These are phyloP conservation scores for Stramonita haemastoma DNA, from an alignment of 2,888 invertebrate genomes.

Conservation along the genomic window DNA sequence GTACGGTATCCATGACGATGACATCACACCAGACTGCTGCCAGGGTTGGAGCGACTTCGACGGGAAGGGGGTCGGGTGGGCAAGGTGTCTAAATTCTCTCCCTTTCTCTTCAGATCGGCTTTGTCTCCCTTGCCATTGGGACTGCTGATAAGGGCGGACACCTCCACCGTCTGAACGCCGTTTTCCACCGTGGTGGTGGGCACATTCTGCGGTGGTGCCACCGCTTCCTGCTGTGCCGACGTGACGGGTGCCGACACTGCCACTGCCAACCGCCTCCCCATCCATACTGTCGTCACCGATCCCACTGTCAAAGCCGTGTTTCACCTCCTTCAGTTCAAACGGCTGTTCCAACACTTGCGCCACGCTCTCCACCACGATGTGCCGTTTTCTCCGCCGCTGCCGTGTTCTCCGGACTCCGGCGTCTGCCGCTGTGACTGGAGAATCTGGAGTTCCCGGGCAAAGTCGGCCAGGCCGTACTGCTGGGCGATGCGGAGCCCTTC, in stretches of 20 bases:
- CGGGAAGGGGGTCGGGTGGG: conserved; percentile 33
- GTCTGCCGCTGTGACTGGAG: conserved; percentile 52
- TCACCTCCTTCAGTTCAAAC: conserved; percentile 35
- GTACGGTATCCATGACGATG: not conserved
- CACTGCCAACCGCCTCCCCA: not conserved
- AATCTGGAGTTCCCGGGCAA: conserved; percentile 71
- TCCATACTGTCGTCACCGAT: conserved; percentile 31
- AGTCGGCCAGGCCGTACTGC: conserved; percentile 75
- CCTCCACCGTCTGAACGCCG: conserved; percentile 21
- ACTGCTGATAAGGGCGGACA: not conserved
- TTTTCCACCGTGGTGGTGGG: conserved; percentile 21
- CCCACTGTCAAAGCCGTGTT: conserved; percentile 32
- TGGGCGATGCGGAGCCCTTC: conserved; percentile 79
- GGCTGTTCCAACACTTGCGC: conserved; percentile 34
- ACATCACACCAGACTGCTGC: conserved; percentile 6
- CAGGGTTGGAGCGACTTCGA: conserved; percentile 36
- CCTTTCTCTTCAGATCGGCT: conserved; percentile 37
- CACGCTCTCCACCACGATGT: not conserved
- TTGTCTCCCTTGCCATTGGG: conserved; percentile 32
- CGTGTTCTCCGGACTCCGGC: not conserved
- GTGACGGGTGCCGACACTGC: not conserved
- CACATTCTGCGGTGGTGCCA: not conserved
- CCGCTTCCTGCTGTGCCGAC: not conserved
- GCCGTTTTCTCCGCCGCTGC: conserved; percentile 11
- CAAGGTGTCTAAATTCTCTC: conserved; percentile 27